Percentiles rank a stretch among this genome's conserved stretches.
Conservation (phyloP, 2,113 vertebrate species). For the Nycticryphes semicollaris region DNA sequence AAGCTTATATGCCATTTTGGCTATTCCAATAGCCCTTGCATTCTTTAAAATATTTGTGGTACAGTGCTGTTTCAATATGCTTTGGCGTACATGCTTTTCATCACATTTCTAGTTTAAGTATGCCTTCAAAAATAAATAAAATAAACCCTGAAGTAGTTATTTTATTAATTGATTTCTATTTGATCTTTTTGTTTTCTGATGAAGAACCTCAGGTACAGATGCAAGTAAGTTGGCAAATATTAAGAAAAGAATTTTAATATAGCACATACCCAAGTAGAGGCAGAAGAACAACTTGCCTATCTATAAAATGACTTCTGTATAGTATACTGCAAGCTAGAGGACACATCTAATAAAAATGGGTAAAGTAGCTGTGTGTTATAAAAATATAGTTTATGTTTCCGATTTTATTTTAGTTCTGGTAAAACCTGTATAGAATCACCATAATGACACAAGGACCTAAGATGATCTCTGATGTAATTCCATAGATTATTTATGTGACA, state of each 20-base stretch:
- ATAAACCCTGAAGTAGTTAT: neutral
- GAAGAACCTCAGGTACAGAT: neutral
- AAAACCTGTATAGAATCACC: neutral
- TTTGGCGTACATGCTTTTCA: constrained; percentile 41
- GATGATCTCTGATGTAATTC: neutral
- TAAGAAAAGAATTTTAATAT: neutral
- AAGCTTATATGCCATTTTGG: neutral
- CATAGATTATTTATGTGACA: neutral
- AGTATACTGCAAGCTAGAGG: neutral
- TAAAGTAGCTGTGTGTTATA: neutral
- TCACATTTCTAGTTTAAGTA: constrained; percentile 4
- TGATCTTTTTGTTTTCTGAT: neutral
- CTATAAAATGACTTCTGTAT: neutral
- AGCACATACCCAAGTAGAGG: neutral
- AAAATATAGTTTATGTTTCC: neutral
- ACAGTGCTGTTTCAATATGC: constrained; percentile 24
- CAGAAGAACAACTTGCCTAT: neutral
- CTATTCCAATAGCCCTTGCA: neutral
- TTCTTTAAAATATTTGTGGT: constrained; percentile 42
- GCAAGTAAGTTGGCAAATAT: neutral
- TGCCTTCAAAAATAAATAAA: neutral
- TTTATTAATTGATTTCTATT: neutral
- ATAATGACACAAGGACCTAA: neutral
- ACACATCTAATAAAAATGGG: neutral
- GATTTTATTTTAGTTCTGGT: neutral